Evolutionary conservation across 2,113 vertebrate species (phyloP), one percentile per base, ranked within the genome.

Genomic region (Ptyas mucosa): DNA sequence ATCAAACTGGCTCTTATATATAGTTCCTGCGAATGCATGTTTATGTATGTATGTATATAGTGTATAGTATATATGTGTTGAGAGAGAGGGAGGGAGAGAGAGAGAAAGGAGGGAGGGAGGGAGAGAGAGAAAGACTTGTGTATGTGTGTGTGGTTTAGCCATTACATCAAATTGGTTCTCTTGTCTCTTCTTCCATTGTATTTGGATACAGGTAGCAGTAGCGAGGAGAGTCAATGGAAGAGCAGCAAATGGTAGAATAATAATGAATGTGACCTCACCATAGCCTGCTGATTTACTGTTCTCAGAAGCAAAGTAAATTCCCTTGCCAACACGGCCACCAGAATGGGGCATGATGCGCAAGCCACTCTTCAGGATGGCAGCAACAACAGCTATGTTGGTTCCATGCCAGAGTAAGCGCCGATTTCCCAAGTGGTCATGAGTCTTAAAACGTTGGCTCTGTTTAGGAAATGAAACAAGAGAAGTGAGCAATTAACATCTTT

Each of bases 321-420:
- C 99, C 20, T 95, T 96, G 93, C 99, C 99, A 20, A 99, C 98
- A 0, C 98, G 97, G 1, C 99, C 98, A 0, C 99, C 98, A 0
- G 98, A 99, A 93, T 99, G 98, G 0, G 99, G 98, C 99, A 99
- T 99, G 94, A 99, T 99, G 85, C 98, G 98, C 91, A 99, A 97
- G 5, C 99, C 98, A 0, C 98, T 98, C 97, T 98, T 99, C 93
- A 99, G 97, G 94, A 99, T 99, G 52, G 99, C 98, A 0, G 98
- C 99, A 2, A 99, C 97, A 93, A 98, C 98, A 0, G 99, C 99
- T 94, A 99, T 96, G 0, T 98, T 99, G 91, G 99, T 99, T 14
- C 99, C 98, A 0, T 99, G 98, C 99, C 99, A 99, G 52, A 99
- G 98, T 94, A 99, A 96, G 89, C 97, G 98, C 20, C 98, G 97